phyloP scores from a whole-genome alignment of 2,113 vertebrate genomes.

The Callipepla squamata region DNA sequence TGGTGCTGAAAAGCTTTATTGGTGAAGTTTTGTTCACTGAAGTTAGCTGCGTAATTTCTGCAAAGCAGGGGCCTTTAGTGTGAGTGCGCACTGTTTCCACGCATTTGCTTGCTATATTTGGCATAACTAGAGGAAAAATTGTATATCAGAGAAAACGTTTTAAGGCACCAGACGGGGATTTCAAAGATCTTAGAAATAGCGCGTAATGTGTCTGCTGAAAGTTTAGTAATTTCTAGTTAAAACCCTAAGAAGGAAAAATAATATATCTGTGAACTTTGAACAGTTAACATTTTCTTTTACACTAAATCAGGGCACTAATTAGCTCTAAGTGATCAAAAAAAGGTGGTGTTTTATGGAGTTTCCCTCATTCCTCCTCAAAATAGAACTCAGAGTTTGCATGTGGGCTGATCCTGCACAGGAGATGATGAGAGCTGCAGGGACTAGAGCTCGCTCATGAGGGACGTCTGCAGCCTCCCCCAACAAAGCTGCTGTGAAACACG shows the following conservation, averaged over 20 bases:
- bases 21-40: slow-evolving; percentile 29
- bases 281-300: not conserved
- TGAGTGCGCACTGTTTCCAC: not conserved
- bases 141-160: slow-evolving; percentile 69
- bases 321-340: not conserved
- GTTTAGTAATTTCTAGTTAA: slow-evolving; percentile 74
- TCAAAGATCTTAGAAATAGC: slow-evolving; percentile 63
- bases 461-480: not conserved
- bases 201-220: slow-evolving; percentile 56
- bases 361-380: slow-evolving; percentile 39
- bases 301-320: slow-evolving; percentile 28
- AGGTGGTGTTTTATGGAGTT: not conserved
- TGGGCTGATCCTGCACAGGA: not conserved
- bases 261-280: slow-evolving; percentile 49
- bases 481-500: not conserved
- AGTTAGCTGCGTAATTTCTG: slow-evolving; percentile 46
- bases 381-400: not conserved
- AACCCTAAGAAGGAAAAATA: slow-evolving; percentile 30
- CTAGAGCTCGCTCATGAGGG: accelerated
- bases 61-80: slow-evolving; percentile 3
- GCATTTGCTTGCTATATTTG: slow-evolving; percentile 52
- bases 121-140: slow-evolving; percentile 44
- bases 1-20: slow-evolving; percentile 34
- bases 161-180: slow-evolving; percentile 69
- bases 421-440: not conserved